A percentile compares a stretch with the other conserved stretches of the same genome.
phyloP scores from a whole-genome alignment of 2,113 vertebrate genomes.

The Chelonoidis abingdonii region DNA sequence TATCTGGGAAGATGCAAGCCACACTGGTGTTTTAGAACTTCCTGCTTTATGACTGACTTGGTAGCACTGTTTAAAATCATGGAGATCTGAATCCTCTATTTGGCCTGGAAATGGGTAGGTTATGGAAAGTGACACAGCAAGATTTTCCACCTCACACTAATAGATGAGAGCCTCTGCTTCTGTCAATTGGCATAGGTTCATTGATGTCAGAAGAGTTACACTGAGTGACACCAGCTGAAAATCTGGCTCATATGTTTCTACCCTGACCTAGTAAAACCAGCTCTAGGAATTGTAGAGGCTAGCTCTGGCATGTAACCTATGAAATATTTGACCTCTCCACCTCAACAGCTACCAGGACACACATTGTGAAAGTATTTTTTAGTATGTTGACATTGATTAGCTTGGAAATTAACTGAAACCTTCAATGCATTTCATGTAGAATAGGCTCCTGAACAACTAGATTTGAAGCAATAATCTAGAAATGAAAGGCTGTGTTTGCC shows the following conservation, averaged over 20 bases:
- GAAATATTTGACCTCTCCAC: not conserved
- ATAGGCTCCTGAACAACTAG: rapidly evolving
- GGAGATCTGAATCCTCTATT: not conserved
- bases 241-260: not conserved
- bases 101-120: not conserved
- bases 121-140: not conserved
- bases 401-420: not conserved
- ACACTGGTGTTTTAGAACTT: not conserved
- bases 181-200: not conserved
- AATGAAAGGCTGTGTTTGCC: not conserved
- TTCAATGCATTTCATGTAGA: rapidly evolving
- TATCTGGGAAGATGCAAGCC: not conserved
- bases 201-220: not conserved
- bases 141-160: not conserved
- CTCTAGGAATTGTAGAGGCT: rapidly evolving
- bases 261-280: not conserved
- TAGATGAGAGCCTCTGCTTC: not conserved
- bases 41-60: not conserved
- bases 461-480: not conserved
- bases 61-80: not conserved
- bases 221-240: not conserved
- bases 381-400: rapidly evolving
- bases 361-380: not conserved
- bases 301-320: not conserved
- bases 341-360: not conserved